These are phyloP conservation scores for Bombus sibiricus DNA, from an alignment of 1,140 invertebrate species.

Conservation along the genomic window DNA sequence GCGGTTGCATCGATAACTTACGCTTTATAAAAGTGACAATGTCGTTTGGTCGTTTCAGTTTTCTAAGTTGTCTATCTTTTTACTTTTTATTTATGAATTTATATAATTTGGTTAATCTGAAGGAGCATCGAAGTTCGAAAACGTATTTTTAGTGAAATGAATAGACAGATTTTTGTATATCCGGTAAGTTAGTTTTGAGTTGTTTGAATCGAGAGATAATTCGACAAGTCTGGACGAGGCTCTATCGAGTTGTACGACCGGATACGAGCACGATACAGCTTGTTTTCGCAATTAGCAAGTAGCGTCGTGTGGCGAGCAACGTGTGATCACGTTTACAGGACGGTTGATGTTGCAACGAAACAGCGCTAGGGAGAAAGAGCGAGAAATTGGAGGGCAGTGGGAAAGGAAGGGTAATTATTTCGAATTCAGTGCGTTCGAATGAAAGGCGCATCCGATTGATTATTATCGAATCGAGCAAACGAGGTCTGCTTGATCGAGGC, in stretches of 20 bases:
- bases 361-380: conserved; percentile 8
- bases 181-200: no score
- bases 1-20: no score
- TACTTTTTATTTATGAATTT: background rate
- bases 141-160: no score
- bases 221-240: background rate
- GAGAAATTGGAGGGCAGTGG: conserved; percentile 24
- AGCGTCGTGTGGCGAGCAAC: background rate
- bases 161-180: no score
- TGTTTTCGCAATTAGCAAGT: conserved; percentile 44
- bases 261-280: background rate
- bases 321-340: conserved; percentile 36
- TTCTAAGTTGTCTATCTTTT: no score
- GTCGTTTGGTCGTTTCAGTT: no score
- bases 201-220: background rate
- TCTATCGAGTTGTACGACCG: background rate
- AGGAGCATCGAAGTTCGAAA: background rate
- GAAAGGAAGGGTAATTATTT: conserved; percentile 76
- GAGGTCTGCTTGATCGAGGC: conserved; percentile 77
- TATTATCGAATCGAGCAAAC: conserved; percentile 79
- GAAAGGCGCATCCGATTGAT: conserved; percentile 78
- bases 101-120: background rate
- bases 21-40: background rate
- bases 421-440: conserved; percentile 80
- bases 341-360: background rate